Evolutionary conservation across 2,113 vertebrate species (phyloP).

Genomic region (Beaufortia kweichowensis): DNA sequence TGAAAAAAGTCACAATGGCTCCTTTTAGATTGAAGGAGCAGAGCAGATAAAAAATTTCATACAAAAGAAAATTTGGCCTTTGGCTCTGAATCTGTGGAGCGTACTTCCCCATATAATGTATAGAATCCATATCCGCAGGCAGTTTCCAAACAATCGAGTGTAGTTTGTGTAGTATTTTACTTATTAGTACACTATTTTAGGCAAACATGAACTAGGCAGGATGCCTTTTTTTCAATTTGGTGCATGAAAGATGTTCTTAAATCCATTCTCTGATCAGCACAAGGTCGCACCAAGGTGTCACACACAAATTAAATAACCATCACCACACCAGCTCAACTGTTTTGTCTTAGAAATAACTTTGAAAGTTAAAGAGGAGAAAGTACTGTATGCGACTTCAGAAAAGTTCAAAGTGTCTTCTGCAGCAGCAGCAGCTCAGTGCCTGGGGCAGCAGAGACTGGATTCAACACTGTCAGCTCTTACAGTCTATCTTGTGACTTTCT

Average conservation of each 20-base stretch:
- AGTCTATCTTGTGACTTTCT: slow-evolving; percentile 69
- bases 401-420: slow-evolving; percentile 56
- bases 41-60: slow-evolving; percentile 53
- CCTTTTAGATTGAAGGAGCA: slow-evolving; percentile 58
- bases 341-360: not conserved
- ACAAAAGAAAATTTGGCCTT: slow-evolving; percentile 58
- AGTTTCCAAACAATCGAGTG: not conserved
- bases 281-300: too few species aligned
- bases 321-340: not conserved
- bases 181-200: not conserved
- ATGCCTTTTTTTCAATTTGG: too few species aligned
- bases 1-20: slow-evolving; percentile 59
- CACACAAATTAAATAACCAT: not conserved
- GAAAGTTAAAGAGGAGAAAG: too few species aligned
- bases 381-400: slow-evolving; percentile 10
- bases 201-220: not conserved
- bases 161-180: not conserved
- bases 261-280: not conserved
- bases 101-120: slow-evolving; percentile 23
- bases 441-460: slow-evolving; percentile 45
- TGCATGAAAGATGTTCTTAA: not conserved
- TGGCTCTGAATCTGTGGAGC: slow-evolving; percentile 35
- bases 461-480: slow-evolving; percentile 58
- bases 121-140: not conserved
- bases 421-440: slow-evolving; percentile 40